Conservation (phyloP, 2,888 invertebrate species). For the Philopedon plagiatum region DNA sequence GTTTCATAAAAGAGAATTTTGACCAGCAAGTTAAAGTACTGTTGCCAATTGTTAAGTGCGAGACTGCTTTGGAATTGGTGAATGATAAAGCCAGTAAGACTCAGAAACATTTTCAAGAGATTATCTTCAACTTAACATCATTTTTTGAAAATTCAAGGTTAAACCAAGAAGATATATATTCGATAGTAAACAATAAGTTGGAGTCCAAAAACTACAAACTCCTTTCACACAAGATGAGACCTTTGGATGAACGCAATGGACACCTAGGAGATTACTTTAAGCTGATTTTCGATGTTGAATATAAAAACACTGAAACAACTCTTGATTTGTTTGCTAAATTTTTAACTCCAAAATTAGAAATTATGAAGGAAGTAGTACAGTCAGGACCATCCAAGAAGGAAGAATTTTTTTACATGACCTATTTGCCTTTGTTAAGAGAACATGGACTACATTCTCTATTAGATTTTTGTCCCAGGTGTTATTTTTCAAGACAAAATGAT, state of each 20-base stretch:
- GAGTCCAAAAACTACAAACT: constrained; percentile 52
- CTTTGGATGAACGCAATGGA: constrained; percentile 54
- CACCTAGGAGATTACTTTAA: constrained; percentile 60
- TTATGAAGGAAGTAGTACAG: constrained; percentile 50
- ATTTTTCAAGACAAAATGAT: constrained; percentile 60
- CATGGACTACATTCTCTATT: constrained; percentile 53
- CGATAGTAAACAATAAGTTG: constrained; percentile 54
- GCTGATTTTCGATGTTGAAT: constrained; percentile 49
- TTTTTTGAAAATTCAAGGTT: constrained; percentile 43
- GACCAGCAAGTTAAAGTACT: no score
- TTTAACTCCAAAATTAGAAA: constrained; percentile 33
- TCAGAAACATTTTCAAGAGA: neutral
- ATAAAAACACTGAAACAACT: neutral
- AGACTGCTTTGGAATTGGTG: neutral
- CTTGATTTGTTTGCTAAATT: constrained; percentile 42
- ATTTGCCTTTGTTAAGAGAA: constrained; percentile 64
- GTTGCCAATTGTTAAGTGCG: constrained; percentile 35
- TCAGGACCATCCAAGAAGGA: constrained; percentile 56
- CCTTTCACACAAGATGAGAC: constrained; percentile 48
- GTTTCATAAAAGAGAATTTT: no score
- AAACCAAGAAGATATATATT: constrained; percentile 57
- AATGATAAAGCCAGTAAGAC: neutral
- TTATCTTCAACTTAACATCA: constrained; percentile 29
- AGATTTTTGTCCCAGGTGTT: constrained; percentile 63
- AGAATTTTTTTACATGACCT: constrained; percentile 64